A percentile compares a stretch with the other conserved stretches of the same genome.
Conservation (phyloP, 35 echinoderm and acorn worm genomes). For the Ophioderma brevispina region DNA sequence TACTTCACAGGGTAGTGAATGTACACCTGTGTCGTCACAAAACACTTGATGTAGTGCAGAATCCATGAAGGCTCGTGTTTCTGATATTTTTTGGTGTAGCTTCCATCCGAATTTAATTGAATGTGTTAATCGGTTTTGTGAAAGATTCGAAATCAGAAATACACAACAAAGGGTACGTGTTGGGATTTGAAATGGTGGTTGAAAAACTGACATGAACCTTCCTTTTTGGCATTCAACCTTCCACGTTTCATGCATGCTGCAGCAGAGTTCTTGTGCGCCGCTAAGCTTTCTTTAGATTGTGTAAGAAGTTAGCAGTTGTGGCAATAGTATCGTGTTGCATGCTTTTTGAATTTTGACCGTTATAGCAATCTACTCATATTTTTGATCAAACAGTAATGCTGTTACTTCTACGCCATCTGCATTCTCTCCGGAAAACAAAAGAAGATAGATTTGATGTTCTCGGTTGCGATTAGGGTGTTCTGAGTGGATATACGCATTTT, state of each 20-base stretch:
- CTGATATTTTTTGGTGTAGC: background rate
- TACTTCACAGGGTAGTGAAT: background rate
- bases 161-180: background rate
- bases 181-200: background rate
- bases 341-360: background rate
- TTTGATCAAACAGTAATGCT: constrained; percentile 3
- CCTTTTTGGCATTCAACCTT: background rate
- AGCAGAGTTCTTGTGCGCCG: background rate
- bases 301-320: background rate
- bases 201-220: background rate
- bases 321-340: background rate
- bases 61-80: background rate
- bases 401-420: too few species aligned
- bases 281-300: background rate
- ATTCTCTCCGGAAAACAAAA: background rate
- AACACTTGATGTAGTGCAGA: constrained; percentile 7
- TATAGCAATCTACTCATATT: background rate
- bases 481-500: background rate
- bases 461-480: background rate
- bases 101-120: background rate
- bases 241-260: background rate
- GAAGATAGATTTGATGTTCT: background rate
- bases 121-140: background rate
- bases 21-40: background rate
- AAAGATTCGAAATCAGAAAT: constrained; percentile 15